Evolutionary conservation across 2,797 vertebrate species (phyloP), one percentile per base, ranked within the genome.

Genomic region (Cynopterus sphinx): DNA sequence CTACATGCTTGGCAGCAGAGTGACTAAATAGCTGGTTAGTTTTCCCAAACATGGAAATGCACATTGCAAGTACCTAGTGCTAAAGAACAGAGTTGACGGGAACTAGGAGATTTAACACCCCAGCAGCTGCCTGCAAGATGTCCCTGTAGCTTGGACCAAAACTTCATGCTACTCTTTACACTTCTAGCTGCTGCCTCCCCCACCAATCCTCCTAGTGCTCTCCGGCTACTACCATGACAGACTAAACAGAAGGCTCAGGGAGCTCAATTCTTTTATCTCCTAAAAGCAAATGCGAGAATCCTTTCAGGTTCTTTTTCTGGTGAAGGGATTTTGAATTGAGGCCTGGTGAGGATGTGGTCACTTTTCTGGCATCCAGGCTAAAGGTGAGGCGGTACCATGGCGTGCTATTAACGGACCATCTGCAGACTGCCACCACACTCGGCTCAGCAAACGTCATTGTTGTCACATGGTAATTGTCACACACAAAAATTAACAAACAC

Each of bases 401-500:
- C 2, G 0, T 26, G 41, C 39, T 51, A 70, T 28, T 82, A 9
- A 31, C 90, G 81, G 78, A 59, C 61, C 70, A 36, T 55, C 53
- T 31, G 59, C 90, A 97, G 93, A 92, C 90, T 96, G 97, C 94
- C 87, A 90, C 87, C 90, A 83, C 22, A 92, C 90, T 83, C 28
- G 84, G 87, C 79, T 87, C 24, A 21, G 86, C 87, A 84, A 87
- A 82, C 24, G 19, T 43, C 41, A 24, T 53, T 87, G 57, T 9
- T 63, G 78, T 91, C 91, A 88, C 77, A 97, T 90, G 77, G 53
- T 43, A 24, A 91, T 46, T 51, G 73, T 59, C 95, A 87, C 87
- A 97, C 71, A 91, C 89, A 90, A 61, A 53, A 91, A 96, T 94
- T 94, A 95, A 95, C 96, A 91, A 26, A 96, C 46, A 96, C 31